phyloP scores from a whole-genome alignment of 2,888 invertebrate species.

The Aspidiotus rigidus region DNA sequence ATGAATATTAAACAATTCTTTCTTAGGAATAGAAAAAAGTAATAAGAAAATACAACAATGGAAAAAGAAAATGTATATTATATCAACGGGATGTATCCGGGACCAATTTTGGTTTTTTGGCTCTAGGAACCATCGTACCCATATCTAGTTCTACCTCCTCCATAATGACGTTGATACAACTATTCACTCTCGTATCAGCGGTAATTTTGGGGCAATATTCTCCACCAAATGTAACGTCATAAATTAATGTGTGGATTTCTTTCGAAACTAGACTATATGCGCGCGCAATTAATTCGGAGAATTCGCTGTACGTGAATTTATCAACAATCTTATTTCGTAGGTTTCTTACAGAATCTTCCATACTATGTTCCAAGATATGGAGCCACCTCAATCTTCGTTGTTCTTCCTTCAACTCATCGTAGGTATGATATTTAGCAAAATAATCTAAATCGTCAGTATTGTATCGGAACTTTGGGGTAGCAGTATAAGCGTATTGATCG shows the following conservation, averaged over 20 bases:
- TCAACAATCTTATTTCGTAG: background rate
- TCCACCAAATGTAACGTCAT: background rate
- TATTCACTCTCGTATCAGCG: background rate
- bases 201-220: background rate
- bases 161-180: background rate
- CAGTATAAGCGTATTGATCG: background rate
- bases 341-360: background rate
- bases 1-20: no score
- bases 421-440: background rate
- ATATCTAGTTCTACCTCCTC: background rate
- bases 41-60: no score
- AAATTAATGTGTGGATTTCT: background rate
- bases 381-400: background rate
- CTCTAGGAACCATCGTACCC: background rate
- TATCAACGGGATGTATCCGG: no score
- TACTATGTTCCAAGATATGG: background rate
- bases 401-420: background rate
- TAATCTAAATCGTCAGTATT: background rate
- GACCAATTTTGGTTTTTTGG: background rate
- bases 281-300: background rate
- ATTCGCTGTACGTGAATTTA: background rate
- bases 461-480: background rate
- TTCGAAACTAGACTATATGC: background rate
- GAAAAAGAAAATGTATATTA: no score
- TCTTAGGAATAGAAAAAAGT: no score